Evolutionary conservation across 2,888 invertebrate genomes (phyloP), one percentile per base, ranked within the genome.

Genomic region (Orgyia antiqua): DNA sequence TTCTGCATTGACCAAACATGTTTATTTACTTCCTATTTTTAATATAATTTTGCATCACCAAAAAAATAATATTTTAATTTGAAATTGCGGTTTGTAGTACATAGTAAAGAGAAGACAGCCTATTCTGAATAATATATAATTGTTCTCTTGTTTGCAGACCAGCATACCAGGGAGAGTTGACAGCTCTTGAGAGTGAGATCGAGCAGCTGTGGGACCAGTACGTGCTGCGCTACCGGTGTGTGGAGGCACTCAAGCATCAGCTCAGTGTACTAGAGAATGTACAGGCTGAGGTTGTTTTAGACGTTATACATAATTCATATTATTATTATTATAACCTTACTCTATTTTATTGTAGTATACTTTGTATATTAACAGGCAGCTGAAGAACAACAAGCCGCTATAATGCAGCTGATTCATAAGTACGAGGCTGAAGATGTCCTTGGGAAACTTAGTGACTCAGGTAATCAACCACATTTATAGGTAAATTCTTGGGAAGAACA

Each of bases 151-250:
- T n/a, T n/a, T n/a, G n/a, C 53, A 93, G 95, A 29, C 99, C 99
- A 0, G 98, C 97, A 0, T 99, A 98, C 71, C 93, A 98, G 89
- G 96, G 97, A 55, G 99, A 99, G 74, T 95, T 97, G 72, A 95
- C 96, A 36, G 91, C 92, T 27, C 87, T 96, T 30, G 98, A 99
- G 74, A 82, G 88, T 23, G 96, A 97, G 64, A 74, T 99, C 10
- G 93, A 94, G 57, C 87, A 89, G 42, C 86, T 97, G 10, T 98
- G 97, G 79, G 92, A 93, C 20, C 91, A 93, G 55, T 99, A 98
- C 79, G 92, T 98, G 47, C 84, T 93, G 29, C 91, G 96, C 32
- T 93, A 96, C 68, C 92, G 98, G 29, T 95, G 96, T 55, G 89
- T 98, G 25, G 92, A 95, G 48, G 95, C 95, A 34, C 83, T 99